A percentile compares a stretch with the other conserved stretches of the same genome.
These are phyloP conservation scores for Tiphia femorata DNA, from an alignment of 2,888 invertebrate species.

Conservation along the genomic window DNA sequence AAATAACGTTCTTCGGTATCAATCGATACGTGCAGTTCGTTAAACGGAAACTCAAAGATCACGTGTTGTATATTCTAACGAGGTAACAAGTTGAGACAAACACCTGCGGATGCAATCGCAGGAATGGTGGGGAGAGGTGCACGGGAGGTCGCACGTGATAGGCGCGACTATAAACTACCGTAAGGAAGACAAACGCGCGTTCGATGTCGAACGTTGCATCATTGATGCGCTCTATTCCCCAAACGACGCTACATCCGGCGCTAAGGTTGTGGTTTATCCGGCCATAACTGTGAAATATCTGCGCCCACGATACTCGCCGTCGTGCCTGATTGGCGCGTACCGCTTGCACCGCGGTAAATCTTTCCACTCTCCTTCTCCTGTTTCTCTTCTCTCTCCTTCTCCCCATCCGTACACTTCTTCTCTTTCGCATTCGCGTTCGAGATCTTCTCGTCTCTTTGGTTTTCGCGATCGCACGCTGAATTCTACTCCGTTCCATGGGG, in stretches of 20 bases:
- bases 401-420: not conserved
- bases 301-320: constrained; percentile 43
- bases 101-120: too few species aligned
- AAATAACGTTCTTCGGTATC: too few species aligned
- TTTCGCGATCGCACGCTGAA: not conserved
- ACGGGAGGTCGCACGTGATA: constrained; percentile 49
- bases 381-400: constrained; percentile 2
- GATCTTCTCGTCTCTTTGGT: not conserved
- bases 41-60: too few species aligned
- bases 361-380: constrained; percentile 22
- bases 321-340: constrained; percentile 54
- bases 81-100: too few species aligned
- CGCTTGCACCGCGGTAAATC: constrained; percentile 53
- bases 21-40: too few species aligned
- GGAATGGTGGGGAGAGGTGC: constrained; percentile 27
- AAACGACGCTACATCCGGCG: constrained; percentile 59
- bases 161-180: constrained; percentile 60
- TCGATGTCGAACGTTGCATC: constrained; percentile 63
- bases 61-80: too few species aligned
- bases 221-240: constrained; percentile 66
- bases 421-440: not conserved
- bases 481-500: too few species aligned
- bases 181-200: constrained; percentile 65
- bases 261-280: constrained; percentile 64
- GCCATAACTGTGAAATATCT: constrained; percentile 66